Evolutionary conservation across 1,140 invertebrate species (phyloP).

Genomic region (Lepidurus apus): DNA sequence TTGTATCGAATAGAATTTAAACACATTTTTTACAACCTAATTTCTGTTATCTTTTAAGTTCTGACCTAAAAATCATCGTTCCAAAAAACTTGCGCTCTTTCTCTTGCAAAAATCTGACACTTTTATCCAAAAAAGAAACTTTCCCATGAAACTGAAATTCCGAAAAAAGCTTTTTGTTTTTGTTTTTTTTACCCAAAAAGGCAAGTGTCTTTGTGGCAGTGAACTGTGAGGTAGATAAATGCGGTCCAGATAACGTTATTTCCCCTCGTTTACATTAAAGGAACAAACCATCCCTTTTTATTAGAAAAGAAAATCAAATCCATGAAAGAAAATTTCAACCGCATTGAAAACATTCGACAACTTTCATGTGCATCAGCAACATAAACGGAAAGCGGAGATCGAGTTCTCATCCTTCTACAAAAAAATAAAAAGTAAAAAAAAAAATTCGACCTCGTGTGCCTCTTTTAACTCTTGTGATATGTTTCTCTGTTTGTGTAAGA

Average conservation of each 20-base stretch:
- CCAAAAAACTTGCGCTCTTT: neutral
- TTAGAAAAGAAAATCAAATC: neutral
- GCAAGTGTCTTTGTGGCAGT: conserved; percentile 21
- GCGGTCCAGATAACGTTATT: neutral
- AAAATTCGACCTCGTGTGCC: neutral
- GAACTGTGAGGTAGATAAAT: conserved; percentile 22
- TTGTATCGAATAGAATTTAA: neutral
- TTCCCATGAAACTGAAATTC: neutral
- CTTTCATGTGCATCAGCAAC: neutral
- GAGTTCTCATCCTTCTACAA: neutral
- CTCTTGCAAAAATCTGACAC: neutral
- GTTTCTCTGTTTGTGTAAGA: neutral
- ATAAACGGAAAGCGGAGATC: conserved; percentile 12
- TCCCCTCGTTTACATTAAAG: neutral
- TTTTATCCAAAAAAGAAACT: neutral
- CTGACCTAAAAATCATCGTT: neutral
- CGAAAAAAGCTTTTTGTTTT: neutral
- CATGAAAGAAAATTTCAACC: neutral
- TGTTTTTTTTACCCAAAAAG: neutral
- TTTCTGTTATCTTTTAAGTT: neutral
- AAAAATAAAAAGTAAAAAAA: neutral
- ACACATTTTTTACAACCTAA: conserved; percentile 1
- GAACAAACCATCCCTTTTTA: neutral
- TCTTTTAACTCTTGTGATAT: conserved; percentile 8
- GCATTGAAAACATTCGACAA: neutral